Base-by-base conservation (phyloP, 2,797 vertebrate genomes). In the Poecilia gillii region DNA sequence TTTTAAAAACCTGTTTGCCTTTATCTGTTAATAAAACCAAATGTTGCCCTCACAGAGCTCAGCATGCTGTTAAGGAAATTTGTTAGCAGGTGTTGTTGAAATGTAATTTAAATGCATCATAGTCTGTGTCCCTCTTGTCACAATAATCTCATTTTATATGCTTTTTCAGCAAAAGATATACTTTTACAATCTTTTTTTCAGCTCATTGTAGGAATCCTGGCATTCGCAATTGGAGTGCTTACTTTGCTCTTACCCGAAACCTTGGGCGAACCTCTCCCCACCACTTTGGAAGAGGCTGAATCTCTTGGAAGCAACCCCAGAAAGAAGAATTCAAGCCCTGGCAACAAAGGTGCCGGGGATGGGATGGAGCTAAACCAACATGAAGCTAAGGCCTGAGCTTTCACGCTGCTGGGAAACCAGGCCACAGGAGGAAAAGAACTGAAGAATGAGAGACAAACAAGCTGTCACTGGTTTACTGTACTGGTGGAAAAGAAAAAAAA, bases 171-270 rank as follows among this genome's bases (percentile, higher is more conserved):
- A 46, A 70, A 43, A 71, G 0, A 41, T 71, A 45, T 45, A n/a
- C 1, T 6, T 45, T n/a, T 13, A 41, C 23, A 1, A 51, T 39
- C 5, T 8, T 25, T 45, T 1, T 1, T 84, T 45, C 70, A 96
- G 96, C 85, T 96, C 20, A 96, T 97, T 31, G 96, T 98, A 81
- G 97, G 97, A 84, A 94, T 97, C 86, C 94, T 98, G 94, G 95
- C 97, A 20, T 96, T 98, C 64, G 72, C 97, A 75, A 95, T 97
- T 46, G 97, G 97, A 80, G 64, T 97, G 76, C 90, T 98, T 90
- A 96, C 97, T 0, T 45, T 97, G 85, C 84, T 95, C 87, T 95
- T 99, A 83, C 98, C 97, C 0, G 98, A 99, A 95, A 99, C 97
- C 14, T 93, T 97, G 18, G 96, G 97, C 78, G 94, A 92, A 86